Evolutionary conservation across 2,888 invertebrate species (phyloP), one percentile per base, ranked within the genome.

Genomic region (Temnothorax unifasciatus): DNA sequence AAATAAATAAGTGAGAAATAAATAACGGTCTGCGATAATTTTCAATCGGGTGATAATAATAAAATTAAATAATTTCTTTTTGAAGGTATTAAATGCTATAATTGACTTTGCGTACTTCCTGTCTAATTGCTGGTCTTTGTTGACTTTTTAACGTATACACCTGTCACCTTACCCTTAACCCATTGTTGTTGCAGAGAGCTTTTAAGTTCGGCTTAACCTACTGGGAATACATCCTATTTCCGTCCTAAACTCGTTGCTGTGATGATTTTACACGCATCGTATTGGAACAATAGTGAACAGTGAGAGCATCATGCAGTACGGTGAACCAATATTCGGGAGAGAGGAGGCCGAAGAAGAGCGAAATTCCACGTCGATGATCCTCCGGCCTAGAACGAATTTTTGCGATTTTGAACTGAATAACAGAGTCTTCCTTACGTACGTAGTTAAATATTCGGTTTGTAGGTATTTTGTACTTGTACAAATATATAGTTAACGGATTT

Each of bases 181-280:
- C 11, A 61, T 84, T 84, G 54, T 84, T 90, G 90, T 94, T 92
- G 50, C 93, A 95, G 95, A 89, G 95, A 95, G 92, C 93, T 95
- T 82, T 91, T 95, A 85, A 94, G 95, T 89, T 95, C 95, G 84
- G 95, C 95, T 90, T 95, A 95, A 92, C 90, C 89, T 89, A 82
- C 69, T 86, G 91, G 91, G 87, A 86, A 85, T 64, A 82, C 34
- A 47, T 86, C 81, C 83, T 82, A 87, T 91, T 89, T 94, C 93
- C 93, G 93, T 93, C 93, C 93, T 89, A 89, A 92, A 92, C 91
- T 92, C 89, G 89, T 93, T 92, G 91, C 94, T 95, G 94, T 94
- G 94, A 94, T 94, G 91, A 91, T 90, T 91, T 86, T 79, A 86
- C 86, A 83, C 8, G 76, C 73, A 61, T 76, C 82, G 73, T 64